These are phyloP conservation scores for Drosophila monieri DNA, from an alignment of 2,888 invertebrate genomes.

Conservation along the genomic window DNA sequence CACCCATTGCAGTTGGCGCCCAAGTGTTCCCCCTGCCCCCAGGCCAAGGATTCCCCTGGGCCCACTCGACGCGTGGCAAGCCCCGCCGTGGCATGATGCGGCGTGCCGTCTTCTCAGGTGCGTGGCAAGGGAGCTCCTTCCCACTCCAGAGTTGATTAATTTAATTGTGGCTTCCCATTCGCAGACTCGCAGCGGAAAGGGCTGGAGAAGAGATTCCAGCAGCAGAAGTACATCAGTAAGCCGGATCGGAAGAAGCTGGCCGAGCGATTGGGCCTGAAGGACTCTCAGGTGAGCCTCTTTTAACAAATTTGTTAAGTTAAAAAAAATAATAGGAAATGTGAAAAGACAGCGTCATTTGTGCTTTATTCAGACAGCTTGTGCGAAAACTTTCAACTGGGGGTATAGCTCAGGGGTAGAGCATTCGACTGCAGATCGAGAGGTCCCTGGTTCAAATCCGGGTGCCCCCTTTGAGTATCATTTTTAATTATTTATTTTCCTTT, in stretches of 20 bases:
- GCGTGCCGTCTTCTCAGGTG: constrained; percentile 95
- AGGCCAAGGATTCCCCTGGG: constrained; percentile 92
- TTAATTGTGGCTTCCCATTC: constrained; percentile 12
- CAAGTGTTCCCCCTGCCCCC: constrained; percentile 87
- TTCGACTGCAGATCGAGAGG: constrained; percentile 76
- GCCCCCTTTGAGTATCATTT: constrained; percentile 57
- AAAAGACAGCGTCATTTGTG: no score
- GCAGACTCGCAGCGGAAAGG: constrained; percentile 96
- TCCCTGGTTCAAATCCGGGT: constrained; percentile 77
- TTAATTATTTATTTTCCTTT: not conserved
- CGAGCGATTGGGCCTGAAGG: constrained; percentile 97
- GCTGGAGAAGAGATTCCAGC: constrained; percentile 96
- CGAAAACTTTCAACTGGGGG: constrained; percentile 43
- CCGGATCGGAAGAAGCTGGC: constrained; percentile 98
- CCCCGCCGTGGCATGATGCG: constrained; percentile 98
- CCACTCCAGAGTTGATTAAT: not conserved
- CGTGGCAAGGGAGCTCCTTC: constrained; percentile 47
- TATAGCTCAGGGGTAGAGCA: constrained; percentile 77
- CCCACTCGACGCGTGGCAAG: constrained; percentile 95
- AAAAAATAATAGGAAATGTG: not conserved
- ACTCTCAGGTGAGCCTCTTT: constrained; percentile 92
- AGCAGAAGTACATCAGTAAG: constrained; percentile 99
- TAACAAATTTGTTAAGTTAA: not conserved
- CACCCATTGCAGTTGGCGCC: constrained; percentile 84
- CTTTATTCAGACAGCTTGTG: no score